Percentiles rank a stretch among this genome's conserved stretches.
Evolutionary conservation across 2,113 vertebrate genomes (phyloP).

Genomic region (Sclerurus mexicanus): DNA sequence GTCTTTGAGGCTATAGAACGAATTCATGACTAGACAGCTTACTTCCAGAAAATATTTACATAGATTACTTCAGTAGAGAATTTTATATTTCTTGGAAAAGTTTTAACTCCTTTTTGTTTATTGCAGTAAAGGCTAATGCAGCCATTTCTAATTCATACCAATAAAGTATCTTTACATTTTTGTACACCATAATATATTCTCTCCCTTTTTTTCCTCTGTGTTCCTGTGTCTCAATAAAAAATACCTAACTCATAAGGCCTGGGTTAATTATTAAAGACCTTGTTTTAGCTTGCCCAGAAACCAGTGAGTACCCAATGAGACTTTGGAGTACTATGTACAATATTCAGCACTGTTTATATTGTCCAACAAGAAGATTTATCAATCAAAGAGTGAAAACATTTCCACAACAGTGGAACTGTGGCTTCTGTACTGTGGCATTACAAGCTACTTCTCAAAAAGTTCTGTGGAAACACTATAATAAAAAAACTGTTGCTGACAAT

Average conservation of each 20-base stretch:
- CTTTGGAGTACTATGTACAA: not conserved
- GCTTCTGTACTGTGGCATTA: not conserved
- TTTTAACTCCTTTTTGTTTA: not conserved
- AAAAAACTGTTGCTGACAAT: slow-evolving; percentile 21
- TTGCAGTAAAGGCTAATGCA: not conserved
- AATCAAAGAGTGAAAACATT: not conserved
- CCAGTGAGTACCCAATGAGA: not conserved
- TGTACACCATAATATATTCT: not conserved
- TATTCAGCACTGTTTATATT: not conserved
- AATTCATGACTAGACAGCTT: not conserved
- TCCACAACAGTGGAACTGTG: not conserved
- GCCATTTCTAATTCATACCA: not conserved
- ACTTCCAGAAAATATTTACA: not conserved
- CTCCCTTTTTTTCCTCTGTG: not conserved
- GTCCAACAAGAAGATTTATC: not conserved
- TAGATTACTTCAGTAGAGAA: not conserved
- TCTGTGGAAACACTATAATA: not conserved
- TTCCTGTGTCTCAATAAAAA: not conserved
- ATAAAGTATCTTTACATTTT: not conserved
- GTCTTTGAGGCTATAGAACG: not conserved
- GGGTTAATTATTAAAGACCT: not conserved
- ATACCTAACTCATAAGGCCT: not conserved
- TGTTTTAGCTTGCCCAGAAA: not conserved
- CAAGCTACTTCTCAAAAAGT: not conserved
- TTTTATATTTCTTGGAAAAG: not conserved